Evolutionary conservation across 1,140 invertebrate genomes (phyloP), one percentile per base, ranked within the genome.

Genomic region (Bombus pyrosoma): DNA sequence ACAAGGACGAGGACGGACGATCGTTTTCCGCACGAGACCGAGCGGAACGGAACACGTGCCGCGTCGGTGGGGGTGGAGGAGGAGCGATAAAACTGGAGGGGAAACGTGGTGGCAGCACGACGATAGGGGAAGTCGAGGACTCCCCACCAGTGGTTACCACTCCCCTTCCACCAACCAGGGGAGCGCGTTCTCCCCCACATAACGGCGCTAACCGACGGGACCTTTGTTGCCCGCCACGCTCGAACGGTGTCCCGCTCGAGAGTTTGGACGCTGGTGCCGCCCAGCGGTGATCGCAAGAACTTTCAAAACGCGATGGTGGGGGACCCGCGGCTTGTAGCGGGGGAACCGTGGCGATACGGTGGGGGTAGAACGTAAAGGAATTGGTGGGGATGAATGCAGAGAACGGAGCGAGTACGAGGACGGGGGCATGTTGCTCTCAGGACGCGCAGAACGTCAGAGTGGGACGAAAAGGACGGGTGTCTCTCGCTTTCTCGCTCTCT

Each of bases 371-470:
- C 57, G 87, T 80, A 74, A 76, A 86, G 74, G 62, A 85, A 28
- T 66, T 18, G 74, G 88, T 92, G 90, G 91, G 89, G 86, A 69
- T 59, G 75, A 91, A 87, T 87, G 85, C 90, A 66, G 88, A 88
- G 88, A 91, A 87, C 89, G 88, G 80, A 88, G 76, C 84, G 86
- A 82, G 85, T 79, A 87, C 87, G 89, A 90, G 90, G 88, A 89
- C 89, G 90, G 88, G 87, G 89, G 87, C 86, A 92, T 79, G 87
- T 82, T 87, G 82, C 81, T 89, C 88, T 88, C 87, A 86, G 90
- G 88, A 90, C 92, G 88, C 86, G 91, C 92, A 93, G 92, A 93
- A 89, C 91, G 89, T 92, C 92, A 89, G 88, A 92, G 93, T 91
- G 89, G 90, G 87, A 91, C 92, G 92, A 87, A 85, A 92, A 89